Evolutionary conservation across 2,113 vertebrate genomes (phyloP), one percentile per base, ranked within the genome.

Genomic region (Emydura subglobosa): DNA sequence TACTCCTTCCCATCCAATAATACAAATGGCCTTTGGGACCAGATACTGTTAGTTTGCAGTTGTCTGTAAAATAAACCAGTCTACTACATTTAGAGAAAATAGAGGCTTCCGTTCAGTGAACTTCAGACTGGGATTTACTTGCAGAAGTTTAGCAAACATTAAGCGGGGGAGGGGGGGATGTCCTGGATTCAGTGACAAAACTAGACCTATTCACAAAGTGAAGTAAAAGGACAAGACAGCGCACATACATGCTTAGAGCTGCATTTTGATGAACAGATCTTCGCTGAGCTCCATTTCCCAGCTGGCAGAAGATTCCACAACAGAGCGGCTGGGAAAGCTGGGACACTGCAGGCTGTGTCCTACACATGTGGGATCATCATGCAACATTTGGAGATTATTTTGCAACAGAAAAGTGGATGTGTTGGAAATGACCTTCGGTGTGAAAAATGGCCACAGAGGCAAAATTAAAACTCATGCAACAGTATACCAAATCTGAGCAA

Each of bases 401-500:
- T 1, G 65, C 0, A 68, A 57, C 76, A 92, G 65, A 72, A 72
- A 39, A 72, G 65, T 72, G 19, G 85, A 81, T 61, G 27, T 80
- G 84, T 86, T 54, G 65, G 61, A 86, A 88, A 86, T 0, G n/a
- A 2, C 42, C 42, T 78, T 47, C 42, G 42, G 51, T 85, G 3
- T 22, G 55, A 87, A 89, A 89, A 95, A 80, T 4, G 29, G 54
- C 50, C 85, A 85, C 29, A 72, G 90, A 94, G 65, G 86, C 49
- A 93, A 34, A 87, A 44, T 51, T 54, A 50, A 72, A 90, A 50
- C 50, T 89, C 85, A 29, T 16, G 50, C 78, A 88, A 39, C 25
- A 88, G 88, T 29, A 91, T 85, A 85, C 1, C 17, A 29, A 72
- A 85, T 9, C 84, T 54, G 31, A 85, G 86, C 91, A 94, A 90